Evolutionary conservation across 2,888 invertebrate species (phyloP), one percentile per base, ranked within the genome.

Genomic region (Pecten maximus): DNA sequence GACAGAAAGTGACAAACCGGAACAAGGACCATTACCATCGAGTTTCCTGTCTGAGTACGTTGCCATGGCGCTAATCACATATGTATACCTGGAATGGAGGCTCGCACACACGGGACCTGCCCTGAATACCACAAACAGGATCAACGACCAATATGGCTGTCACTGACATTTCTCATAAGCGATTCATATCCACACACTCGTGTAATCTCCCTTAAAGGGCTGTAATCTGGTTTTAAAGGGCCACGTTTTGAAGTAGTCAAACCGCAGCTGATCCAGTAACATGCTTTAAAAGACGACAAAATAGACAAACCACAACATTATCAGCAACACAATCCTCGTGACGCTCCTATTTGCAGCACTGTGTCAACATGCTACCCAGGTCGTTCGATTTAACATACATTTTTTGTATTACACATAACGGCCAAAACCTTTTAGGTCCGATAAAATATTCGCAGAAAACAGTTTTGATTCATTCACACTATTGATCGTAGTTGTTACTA

Each of bases 1-100:
- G 74, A 74, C 74, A 74, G 74, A 74, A 74, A 74, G 74, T 74
- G 74, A 74, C 74, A 74, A 74, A 74, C 74, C 74, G 74, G 74
- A 74, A 74, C 74, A 74, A 35, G 35, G 74, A 74, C 74, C 74
- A 74, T 74, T 74, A 35, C 74, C 74, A 74, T 74, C 28, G 74
- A 8, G 74, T 74, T 74, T 74, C 74, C 74, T 74, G 74, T 74
- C 74, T 74, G 74, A 74, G 35, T 74, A 74, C 74, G 74, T 74
- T 35, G 74, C 74, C 74, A 74, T 74, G 74, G 74, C 28, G 74
- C 10, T 74, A 74, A 74, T 74, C 74, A 74, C 28, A 74, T 74
- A 74, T 74, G 74, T 74, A 74, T 74, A 74, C 74, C 74, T 74
- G 74, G 74, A 74, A 74, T 74, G 74, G 35, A 28, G 74, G 74